Base-by-base conservation (phyloP, 2,888 invertebrate species). In the Aromia moschata region DNA sequence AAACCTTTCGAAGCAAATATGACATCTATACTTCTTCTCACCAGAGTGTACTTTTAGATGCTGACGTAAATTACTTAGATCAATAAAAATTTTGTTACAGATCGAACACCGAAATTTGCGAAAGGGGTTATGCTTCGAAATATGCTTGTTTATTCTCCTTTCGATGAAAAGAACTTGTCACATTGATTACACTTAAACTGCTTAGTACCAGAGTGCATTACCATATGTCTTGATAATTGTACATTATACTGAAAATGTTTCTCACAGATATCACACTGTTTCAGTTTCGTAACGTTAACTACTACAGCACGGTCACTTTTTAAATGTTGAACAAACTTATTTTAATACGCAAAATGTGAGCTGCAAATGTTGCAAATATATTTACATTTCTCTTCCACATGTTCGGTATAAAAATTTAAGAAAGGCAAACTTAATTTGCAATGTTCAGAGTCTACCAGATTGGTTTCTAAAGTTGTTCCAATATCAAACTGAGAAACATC, bases 211-310 rank as follows among this genome's bases (percentile, higher is more conserved):
- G 43, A 54, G 43, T 71, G 70, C 9, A 65, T 61, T 15, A 60
- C 56, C 49, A 66, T 52, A 44, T 71, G 71, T 17, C 56, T 47
- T 2, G 15, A 17, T 7, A 71, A 59, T 69, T 46, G 65, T 5
- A 65, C 51, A 14, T 58, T 57, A 46, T 57, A 67, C 4, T 64
- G 64, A 31, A 68, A 69, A 5, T 64, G 54, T 47, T 62, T 64
- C 5, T 70, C 67, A 38, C 72, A 72, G 33, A 68, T 49, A 37
- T 72, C 65, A 44, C 72, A 72, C 44, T 70, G 69, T 51, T 58
- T 65, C 18, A 17, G 56, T 2, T 47, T 57, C 33, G 49, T 40
- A 9, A 31, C 9, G 30, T 46, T 33, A n/a, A 45, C 11, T 31
- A 33, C 16, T 2, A 17, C 17, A 11, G 16, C 12, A 36, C 36